Conservation (phyloP, 2,888 invertebrate genomes). For the Epiblema foenella region DNA sequence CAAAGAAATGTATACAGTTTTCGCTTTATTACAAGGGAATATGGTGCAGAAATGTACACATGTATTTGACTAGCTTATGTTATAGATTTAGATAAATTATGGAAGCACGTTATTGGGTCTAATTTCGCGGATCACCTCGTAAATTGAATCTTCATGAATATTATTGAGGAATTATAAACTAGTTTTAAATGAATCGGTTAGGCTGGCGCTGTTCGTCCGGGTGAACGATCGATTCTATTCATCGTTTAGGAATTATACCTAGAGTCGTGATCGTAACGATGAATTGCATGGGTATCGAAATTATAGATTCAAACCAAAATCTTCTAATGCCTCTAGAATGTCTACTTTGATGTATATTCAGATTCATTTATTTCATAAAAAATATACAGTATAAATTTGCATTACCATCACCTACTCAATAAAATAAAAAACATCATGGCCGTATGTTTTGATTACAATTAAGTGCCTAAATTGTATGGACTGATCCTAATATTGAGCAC, state of each 20-base stretch:
- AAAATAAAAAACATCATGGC: too few species aligned
- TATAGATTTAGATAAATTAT: conserved; percentile 65
- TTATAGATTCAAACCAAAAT: neutral
- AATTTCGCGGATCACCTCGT: conserved; percentile 35
- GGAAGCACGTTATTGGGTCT: conserved; percentile 58
- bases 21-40: neutral
- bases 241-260: conserved; percentile 1
- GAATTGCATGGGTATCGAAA: neutral
- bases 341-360: too few species aligned
- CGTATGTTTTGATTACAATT: too few species aligned
- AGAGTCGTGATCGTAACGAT: neutral
- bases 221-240: conserved; percentile 12
- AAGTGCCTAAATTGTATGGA: too few species aligned
- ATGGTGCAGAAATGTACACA: neutral
- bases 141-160: conserved; percentile 51
- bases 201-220: neutral
- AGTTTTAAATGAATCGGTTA: conserved; percentile 5
- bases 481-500: too few species aligned
- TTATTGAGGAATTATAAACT: conserved; percentile 19
- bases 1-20: neutral
- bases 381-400: too few species aligned
- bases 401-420: too few species aligned
- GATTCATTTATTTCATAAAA: too few species aligned
- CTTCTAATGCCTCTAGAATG: neutral
- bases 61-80: conserved; percentile 55